Evolutionary conservation across 1,140 invertebrate genomes (phyloP).

Genomic region (Orius laevigatus): DNA sequence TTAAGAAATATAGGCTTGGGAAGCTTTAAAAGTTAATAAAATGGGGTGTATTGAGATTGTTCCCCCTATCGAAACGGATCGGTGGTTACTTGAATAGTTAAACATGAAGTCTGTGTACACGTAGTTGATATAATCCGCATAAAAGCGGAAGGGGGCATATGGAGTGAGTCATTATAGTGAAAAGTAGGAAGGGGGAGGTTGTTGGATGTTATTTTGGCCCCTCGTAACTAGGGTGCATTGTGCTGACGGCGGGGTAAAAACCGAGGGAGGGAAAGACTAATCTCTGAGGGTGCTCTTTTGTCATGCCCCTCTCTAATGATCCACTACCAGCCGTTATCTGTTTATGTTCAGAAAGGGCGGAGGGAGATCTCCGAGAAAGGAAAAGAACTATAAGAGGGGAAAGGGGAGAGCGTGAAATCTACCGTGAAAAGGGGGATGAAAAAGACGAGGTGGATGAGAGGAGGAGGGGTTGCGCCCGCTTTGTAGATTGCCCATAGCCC

Average conservation of each 20-base stretch:
- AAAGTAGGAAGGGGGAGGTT: background rate
- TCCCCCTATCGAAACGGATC: too few species aligned
- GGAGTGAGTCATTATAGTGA: conserved; percentile 5
- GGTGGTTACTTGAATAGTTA: too few species aligned
- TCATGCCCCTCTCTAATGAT: conserved; percentile 4
- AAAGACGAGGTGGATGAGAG: background rate
- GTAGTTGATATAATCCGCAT: conserved; percentile 11
- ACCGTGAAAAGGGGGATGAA: conserved; percentile 5
- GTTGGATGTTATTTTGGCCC: background rate
- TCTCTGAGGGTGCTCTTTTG: background rate
- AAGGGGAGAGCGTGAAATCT: conserved; percentile 5
- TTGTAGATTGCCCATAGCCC: background rate
- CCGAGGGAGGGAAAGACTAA: background rate
- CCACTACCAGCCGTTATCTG: conserved; percentile 8
- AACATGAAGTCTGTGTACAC: background rate
- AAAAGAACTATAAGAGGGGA: conserved; percentile 12
- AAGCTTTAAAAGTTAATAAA: too few species aligned
- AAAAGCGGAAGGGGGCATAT: conserved; percentile 1
- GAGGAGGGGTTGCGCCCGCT: background rate
- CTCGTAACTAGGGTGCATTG: background rate
- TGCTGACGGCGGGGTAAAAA: conserved; percentile 3
- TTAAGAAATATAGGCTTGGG: too few species aligned
- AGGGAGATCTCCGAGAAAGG: background rate
- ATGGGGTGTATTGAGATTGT: too few species aligned
- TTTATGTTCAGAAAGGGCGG: conserved; percentile 3